Evolutionary conservation across 2,797 vertebrate species (phyloP).

Genomic region (Hafferia zeledoni): DNA sequence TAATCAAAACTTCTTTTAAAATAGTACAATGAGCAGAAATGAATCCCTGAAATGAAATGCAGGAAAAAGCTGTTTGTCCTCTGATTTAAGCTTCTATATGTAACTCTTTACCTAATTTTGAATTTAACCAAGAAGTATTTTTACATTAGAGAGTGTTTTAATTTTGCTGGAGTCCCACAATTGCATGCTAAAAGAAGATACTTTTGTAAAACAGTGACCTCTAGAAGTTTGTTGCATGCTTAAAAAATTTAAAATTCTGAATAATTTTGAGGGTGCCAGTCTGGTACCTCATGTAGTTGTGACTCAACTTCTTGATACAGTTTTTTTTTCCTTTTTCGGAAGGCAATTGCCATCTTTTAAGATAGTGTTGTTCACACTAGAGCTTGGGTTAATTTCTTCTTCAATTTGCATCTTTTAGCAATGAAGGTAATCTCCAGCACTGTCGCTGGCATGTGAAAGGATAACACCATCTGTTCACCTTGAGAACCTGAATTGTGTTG

Average conservation of each 20-base stretch:
- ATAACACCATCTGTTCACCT: conserved; percentile 1
- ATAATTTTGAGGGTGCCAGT: not conserved
- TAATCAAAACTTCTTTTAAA: not conserved
- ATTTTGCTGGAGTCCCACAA: not conserved
- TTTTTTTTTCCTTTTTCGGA: not conserved
- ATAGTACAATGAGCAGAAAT: not conserved
- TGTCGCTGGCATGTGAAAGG: not conserved
- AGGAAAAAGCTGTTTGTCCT: not conserved
- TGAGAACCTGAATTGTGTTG: not conserved
- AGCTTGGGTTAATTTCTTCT: conserved; percentile 24
- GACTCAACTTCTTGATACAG: not conserved
- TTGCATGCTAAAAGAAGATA: not conserved
- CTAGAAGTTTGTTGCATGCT: not conserved
- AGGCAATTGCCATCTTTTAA: not conserved
- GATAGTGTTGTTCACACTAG: not conserved
- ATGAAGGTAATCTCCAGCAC: not conserved
- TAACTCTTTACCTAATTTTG: not conserved
- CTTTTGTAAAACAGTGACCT: not conserved
- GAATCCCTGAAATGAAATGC: not conserved
- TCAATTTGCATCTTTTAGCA: conserved; percentile 14
- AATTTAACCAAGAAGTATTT: not conserved
- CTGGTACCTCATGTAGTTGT: not conserved
- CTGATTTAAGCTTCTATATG: not conserved
- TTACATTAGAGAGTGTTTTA: not conserved
- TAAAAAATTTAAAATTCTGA: not conserved